A percentile compares a stretch with the other conserved stretches of the same genome.
phyloP scores from a whole-genome alignment of 1,140 invertebrate species.

The Diabrotica undecimpunctata region DNA sequence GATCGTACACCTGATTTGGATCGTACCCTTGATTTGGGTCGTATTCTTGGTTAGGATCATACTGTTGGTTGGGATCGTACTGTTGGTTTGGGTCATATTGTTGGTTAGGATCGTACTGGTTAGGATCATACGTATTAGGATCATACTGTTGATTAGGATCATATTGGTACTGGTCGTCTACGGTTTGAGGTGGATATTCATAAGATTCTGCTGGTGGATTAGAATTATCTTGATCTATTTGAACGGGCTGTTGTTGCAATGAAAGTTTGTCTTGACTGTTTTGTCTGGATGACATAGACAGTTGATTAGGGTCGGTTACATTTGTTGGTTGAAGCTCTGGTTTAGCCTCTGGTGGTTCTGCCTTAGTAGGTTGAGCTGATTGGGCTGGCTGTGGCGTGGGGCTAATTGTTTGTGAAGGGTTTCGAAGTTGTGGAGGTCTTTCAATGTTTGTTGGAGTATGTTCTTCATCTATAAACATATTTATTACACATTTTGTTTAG shows the following conservation, averaged over 20 bases:
- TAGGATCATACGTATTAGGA: constrained; percentile 23
- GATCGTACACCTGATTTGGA: constrained; percentile 24
- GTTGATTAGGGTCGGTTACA: background rate
- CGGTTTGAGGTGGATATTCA: constrained; percentile 26
- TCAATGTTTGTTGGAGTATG: constrained; percentile 30
- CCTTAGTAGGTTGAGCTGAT: constrained; percentile 7
- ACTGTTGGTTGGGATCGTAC: constrained; percentile 30
- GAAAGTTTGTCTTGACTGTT: constrained; percentile 24
- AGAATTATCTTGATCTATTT: constrained; percentile 23
- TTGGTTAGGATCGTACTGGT: constrained; percentile 29
- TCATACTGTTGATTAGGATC: constrained; percentile 36
- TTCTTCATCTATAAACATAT: constrained; percentile 28
- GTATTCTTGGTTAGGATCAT: constrained; percentile 32
- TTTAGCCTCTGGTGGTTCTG: background rate
- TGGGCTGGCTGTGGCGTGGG: background rate
- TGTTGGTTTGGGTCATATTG: constrained; percentile 34
- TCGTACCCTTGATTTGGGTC: constrained; percentile 35
- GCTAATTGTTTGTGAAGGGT: constrained; percentile 7
- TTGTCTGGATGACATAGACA: constrained; percentile 18
- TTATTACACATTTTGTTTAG: background rate
- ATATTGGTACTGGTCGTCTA: constrained; percentile 26
- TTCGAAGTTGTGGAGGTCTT: constrained; percentile 25
- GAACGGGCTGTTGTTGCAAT: constrained; percentile 9
- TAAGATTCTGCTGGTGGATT: constrained; percentile 11
- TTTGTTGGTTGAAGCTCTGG: background rate